These are phyloP conservation scores for Magallana ariakensis DNA, from an alignment of 1,140 invertebrate genomes.

Conservation along the genomic window DNA sequence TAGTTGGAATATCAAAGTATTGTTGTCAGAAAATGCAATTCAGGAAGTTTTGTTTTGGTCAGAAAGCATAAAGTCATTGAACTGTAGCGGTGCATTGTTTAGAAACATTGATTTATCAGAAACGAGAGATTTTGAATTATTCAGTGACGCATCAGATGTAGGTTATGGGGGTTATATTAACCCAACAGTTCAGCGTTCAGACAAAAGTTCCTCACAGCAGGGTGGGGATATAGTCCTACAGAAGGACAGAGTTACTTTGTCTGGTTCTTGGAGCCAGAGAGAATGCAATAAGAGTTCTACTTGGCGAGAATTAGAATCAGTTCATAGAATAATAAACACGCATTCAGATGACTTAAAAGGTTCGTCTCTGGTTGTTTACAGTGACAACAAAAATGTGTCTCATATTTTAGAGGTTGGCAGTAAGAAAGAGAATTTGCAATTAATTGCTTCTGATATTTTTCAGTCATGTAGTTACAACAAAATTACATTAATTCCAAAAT, in stretches of 20 bases:
- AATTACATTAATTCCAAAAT: constrained; percentile 23
- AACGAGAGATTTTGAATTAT: neutral
- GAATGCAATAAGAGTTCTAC: neutral
- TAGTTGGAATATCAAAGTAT: constrained; percentile 1
- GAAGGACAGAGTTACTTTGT: neutral
- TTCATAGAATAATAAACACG: neutral
- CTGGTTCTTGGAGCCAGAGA: neutral
- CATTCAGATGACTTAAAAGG: neutral
- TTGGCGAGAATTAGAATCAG: neutral
- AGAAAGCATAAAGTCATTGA: neutral
- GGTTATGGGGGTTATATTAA: constrained; percentile 30
- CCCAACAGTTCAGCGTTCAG: neutral
- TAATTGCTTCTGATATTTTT: constrained; percentile 38
- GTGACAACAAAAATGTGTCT: constrained; percentile 8
- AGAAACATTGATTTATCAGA: neutral
- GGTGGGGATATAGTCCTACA: neutral
- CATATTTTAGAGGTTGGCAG: neutral
- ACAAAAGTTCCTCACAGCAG: neutral
- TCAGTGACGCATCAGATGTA: neutral
- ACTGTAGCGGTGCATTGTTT: neutral
- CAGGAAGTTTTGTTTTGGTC: neutral
- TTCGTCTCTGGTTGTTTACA: neutral
- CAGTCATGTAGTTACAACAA: constrained; percentile 9
- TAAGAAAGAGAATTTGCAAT: constrained; percentile 1
- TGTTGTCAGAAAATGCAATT: neutral